Conservation (phyloP, 2,113 vertebrate genomes). For the Podiceps cristatus region DNA sequence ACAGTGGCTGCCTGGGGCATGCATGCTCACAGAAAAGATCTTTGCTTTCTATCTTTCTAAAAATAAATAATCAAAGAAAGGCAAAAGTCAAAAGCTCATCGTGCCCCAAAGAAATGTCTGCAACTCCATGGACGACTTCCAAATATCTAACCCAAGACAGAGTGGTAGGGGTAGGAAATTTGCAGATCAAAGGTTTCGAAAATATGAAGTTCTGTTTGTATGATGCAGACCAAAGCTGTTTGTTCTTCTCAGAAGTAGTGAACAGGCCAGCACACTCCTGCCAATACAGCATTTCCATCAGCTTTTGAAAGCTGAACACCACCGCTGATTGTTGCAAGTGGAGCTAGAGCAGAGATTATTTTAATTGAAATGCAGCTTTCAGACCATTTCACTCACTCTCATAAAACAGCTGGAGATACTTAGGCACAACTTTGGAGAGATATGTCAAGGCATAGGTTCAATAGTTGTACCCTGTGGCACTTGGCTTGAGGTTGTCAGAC, state of each 20-base stretch:
- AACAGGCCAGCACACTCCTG: neutral
- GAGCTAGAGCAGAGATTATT: conserved; percentile 3
- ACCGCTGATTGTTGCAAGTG: neutral
- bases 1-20: conserved; percentile 47
- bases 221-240: conserved; percentile 21
- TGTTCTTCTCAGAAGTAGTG: neutral
- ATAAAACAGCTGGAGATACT: conserved; percentile 9
- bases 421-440: neutral
- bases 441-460: neutral
- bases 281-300: neutral
- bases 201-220: neutral
- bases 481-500: neutral
- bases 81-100: conserved; percentile 36
- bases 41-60: conserved; percentile 37
- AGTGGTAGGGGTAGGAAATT: neutral
- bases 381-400: neutral
- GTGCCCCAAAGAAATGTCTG: conserved; percentile 30
- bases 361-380: conserved; percentile 32
- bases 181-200: neutral
- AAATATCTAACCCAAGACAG: neutral
- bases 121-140: conserved; percentile 1
- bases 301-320: conserved; percentile 17
- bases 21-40: neutral
- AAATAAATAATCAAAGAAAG: conserved; percentile 64
- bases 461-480: neutral